These are phyloP conservation scores for Macaca fascicularis DNA, from an alignment of 2,113 vertebrate genomes.

Conservation along the genomic window DNA sequence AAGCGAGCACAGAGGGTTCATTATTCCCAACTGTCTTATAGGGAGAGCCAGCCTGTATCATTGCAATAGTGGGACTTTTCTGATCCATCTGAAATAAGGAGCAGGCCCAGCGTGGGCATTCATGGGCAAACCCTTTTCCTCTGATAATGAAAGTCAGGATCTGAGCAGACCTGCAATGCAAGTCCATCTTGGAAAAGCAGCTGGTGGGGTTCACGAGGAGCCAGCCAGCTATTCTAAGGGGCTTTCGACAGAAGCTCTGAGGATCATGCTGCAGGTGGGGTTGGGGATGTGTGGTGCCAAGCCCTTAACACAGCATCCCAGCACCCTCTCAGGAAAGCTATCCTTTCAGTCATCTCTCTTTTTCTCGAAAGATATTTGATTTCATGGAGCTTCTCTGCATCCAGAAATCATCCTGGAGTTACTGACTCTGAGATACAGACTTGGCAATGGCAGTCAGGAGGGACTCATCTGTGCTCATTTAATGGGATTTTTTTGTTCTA, in stretches of 20 bases:
- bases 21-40: not conserved
- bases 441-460: not conserved
- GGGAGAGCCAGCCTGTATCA: constrained; percentile 6
- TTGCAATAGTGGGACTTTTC: not conserved
- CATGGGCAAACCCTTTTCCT: constrained; percentile 50
- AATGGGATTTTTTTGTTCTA: not conserved
- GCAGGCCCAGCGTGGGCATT: constrained; percentile 10
- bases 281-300: not conserved
- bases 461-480: not conserved
- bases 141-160: constrained; percentile 57
- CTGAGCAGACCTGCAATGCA: constrained; percentile 71
- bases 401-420: not conserved
- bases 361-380: constrained; percentile 55
- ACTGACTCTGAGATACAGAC: not conserved
- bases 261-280: not conserved
- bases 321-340: constrained; percentile 30
- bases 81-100: not conserved
- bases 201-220: not conserved
- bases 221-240: rapidly evolving
- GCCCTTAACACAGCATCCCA: constrained; percentile 61
- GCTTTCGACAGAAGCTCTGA: not conserved
- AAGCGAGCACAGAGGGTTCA: not conserved
- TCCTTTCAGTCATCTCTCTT: constrained; percentile 50
- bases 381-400: constrained; percentile 45
- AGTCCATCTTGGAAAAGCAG: constrained; percentile 33